Base-by-base conservation (phyloP, 2,113 vertebrate genomes). In the Macroglossus sobrinus region DNA sequence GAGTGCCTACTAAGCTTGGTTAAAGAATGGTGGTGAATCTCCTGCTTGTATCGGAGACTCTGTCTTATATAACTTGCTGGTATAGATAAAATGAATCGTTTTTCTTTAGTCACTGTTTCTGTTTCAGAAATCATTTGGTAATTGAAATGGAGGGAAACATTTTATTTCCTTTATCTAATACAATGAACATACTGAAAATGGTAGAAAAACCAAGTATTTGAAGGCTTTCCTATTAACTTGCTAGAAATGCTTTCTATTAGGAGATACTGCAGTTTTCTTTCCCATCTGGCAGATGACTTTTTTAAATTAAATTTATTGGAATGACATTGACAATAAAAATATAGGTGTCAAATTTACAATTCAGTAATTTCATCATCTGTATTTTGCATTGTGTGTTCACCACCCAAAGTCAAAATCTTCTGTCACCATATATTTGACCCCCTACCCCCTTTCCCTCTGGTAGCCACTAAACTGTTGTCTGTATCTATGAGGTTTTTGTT, bases 101-200 rank as follows among this genome's bases (percentile, higher is more conserved):
- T 94, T 92, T 43, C 38, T 84, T 81, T 75, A 69, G 18, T 89
- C 76, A 91, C 63, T 96, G 45, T 69, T 84, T 88, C 19, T 89
- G 61, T 84, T 90, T 97, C 59, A 90, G 40, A 88, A 93, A 63
- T 92, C 84, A 13, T 79, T 79, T 76, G 71, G 53, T 53, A 90
- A 80, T 84, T 90, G 53, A 72, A 81, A 55, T 84, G 21, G 47
- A 75, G 26, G 45, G 63, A 89, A 80, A 45, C 40, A 33, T 93
- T 81, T 84, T 91, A 33, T 93, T 95, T 94, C 95, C 28, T 59
- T 93, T 87, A 68, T 55, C 47, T 24, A 45, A n/a, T 64, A 45
- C 57, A 79, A 14, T 47, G 40, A 88, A 84, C 47, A 86, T 69
- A 26, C 16, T 80, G 43, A 64, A 93, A 82, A 53, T 66, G 50